These are phyloP conservation scores for Maccullochella peelii DNA, from an alignment of 2,113 vertebrate species.

Conservation along the genomic window DNA sequence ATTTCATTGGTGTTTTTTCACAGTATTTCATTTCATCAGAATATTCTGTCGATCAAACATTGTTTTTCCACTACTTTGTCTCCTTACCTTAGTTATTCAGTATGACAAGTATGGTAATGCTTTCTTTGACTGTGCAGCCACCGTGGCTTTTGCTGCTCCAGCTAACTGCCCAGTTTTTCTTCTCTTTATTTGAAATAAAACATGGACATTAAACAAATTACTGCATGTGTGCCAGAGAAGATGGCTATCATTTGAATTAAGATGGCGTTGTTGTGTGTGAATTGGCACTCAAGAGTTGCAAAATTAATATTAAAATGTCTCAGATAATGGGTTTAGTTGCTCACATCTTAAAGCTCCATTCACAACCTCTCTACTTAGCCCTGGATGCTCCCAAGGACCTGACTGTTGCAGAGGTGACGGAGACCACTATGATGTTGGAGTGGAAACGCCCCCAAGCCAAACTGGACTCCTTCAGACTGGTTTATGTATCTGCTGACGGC, in stretches of 20 bases:
- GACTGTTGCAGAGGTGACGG: slow-evolving; percentile 84
- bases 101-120: not conserved
- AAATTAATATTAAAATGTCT: not conserved
- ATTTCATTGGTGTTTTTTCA: not conserved
- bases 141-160: no score
- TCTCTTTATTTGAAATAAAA: not conserved
- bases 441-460: slow-evolving; percentile 92
- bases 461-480: slow-evolving; percentile 90
- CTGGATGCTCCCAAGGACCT: slow-evolving; percentile 93
- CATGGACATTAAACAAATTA: no score
- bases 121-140: not conserved
- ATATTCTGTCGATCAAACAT: not conserved
- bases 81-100: not conserved
- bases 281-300: not conserved
- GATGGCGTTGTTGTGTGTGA: not conserved
- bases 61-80: not conserved
- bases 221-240: not conserved
- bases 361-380: slow-evolving; percentile 76
- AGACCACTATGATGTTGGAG: slow-evolving; percentile 87
- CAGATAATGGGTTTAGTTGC: not conserved
- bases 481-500: slow-evolving; percentile 79
- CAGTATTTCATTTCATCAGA: not conserved
- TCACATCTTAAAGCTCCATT: not conserved
- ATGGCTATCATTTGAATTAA: not conserved
- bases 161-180: not conserved